Evolutionary conservation across 2,113 vertebrate genomes (phyloP), one percentile per base, ranked within the genome.

Genomic region (Xenopus borealis): DNA sequence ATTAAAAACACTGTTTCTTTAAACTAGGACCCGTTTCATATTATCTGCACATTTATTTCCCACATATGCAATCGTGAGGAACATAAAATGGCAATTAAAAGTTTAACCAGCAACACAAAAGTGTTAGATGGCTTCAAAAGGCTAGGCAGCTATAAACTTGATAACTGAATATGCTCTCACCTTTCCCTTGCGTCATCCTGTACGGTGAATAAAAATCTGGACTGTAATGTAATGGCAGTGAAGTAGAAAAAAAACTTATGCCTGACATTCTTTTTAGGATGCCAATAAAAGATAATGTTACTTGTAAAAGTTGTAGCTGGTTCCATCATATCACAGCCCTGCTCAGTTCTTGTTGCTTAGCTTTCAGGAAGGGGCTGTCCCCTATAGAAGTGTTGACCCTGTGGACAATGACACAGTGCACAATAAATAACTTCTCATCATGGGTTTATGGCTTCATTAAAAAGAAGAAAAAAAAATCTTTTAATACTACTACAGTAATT

Each of bases 191-290:
- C 47, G 59, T 76, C 45, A 76, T 53, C 33, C 30, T 44, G 14
- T 47, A 55, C 46, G 46, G 30, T 64, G 62, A 88, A 86, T 80
- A 67, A 85, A 89, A 85, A 80, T 76, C 74, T 80, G 65, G 79
- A 79, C 80, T 0, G 4, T 75, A 73, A 81, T 81, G 61, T 75
- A 73, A 81, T 81, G 61, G 80, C 86, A 84, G 61, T 76, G 83
- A 85, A 83, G 78, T 70, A 78, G 82, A 84, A 75, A 78, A 62
- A 79, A 79, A 76, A 1, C 84, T 78, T 86, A 83, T 82, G 84
- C 80, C 88, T 91, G 89, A 88, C 89, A 91, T 91, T 88, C 86
- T 88, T 88, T 88, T 92, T 89, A 91, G 89, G 87, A 82, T 89
- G 83, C 81, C 83, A 87, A 89, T 91, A 91, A 92, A 92, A 91